phyloP scores from a whole-genome alignment of 2,113 vertebrate species.

The Pedionomus torquatus region DNA sequence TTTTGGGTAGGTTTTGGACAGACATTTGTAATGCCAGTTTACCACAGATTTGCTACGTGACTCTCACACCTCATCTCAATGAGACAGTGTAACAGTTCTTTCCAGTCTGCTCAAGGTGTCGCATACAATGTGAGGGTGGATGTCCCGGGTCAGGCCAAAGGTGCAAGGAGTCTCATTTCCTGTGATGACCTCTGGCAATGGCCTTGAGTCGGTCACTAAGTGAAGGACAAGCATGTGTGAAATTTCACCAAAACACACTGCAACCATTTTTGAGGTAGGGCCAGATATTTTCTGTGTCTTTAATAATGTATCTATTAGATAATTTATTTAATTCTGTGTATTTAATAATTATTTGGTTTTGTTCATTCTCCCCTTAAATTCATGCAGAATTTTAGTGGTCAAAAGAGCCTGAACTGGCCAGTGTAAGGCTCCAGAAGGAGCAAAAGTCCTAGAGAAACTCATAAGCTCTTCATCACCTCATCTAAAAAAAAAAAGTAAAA shows the following conservation, averaged over 20 bases:
- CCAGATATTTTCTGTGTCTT: background rate
- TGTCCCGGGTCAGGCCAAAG: background rate
- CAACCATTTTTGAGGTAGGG: background rate
- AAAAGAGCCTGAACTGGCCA: background rate
- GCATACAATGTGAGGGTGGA: rapidly evolving
- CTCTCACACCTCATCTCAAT: rapidly evolving
- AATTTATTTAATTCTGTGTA: background rate
- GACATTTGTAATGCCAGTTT: background rate
- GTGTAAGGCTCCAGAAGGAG: background rate
- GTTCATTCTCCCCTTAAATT: background rate
- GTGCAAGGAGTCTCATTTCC: background rate
- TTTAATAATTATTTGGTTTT: background rate
- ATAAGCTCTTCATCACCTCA: background rate
- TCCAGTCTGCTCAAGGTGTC: background rate
- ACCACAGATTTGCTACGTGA: background rate
- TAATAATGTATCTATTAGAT: background rate
- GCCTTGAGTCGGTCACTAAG: background rate
- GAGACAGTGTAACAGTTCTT: background rate
- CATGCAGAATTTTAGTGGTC: background rate
- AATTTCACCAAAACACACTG: background rate
- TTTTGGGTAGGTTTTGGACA: background rate
- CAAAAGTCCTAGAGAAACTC: background rate
- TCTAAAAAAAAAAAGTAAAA: background rate
- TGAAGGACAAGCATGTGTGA: background rate
- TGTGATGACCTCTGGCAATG: background rate